Conservation (phyloP, 2,113 vertebrate species). For the Labeo catla region DNA sequence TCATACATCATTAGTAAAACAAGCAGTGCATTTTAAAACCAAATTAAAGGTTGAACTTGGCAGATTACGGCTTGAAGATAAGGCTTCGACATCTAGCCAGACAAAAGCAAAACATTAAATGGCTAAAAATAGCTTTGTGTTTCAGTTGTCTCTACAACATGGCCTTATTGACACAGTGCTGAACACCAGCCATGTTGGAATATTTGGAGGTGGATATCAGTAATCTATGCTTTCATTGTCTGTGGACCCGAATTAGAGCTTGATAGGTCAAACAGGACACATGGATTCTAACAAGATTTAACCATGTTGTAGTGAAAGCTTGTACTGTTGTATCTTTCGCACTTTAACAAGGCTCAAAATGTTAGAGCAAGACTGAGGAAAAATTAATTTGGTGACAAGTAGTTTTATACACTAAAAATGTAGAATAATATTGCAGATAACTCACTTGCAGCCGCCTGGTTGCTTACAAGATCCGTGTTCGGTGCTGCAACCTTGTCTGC, state of each 20-base stretch:
- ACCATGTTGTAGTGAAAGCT: constrained; percentile 77
- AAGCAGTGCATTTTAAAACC: constrained; percentile 70
- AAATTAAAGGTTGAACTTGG: constrained; percentile 59
- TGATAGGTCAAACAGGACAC: constrained; percentile 68
- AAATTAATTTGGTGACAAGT: constrained; percentile 10
- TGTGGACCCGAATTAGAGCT: constrained; percentile 74
- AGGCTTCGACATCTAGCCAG: constrained; percentile 18
- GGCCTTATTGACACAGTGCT: constrained; percentile 26
- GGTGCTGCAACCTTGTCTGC: constrained; percentile 94
- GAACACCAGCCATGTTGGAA: neutral
- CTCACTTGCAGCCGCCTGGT: constrained; percentile 96
- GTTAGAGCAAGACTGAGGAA: constrained; percentile 46
- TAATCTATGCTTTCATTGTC: constrained; percentile 69
- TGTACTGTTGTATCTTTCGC: constrained; percentile 76
- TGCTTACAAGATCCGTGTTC: constrained; percentile 93
- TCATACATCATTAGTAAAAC: constrained; percentile 72
- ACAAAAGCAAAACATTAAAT: constrained; percentile 16
- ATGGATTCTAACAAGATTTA: constrained; percentile 78
- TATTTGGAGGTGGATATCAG: constrained; percentile 22
- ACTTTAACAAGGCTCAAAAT: constrained; percentile 52
- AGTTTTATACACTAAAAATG: neutral
- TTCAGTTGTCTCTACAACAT: constrained; percentile 2
- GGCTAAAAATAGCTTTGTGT: constrained; percentile 3
- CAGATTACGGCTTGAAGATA: constrained; percentile 62
- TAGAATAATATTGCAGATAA: constrained; percentile 31